Evolutionary conservation across 2,797 vertebrate species (phyloP), one percentile per base, ranked within the genome.

Genomic region (Etheostoma nigrum): DNA sequence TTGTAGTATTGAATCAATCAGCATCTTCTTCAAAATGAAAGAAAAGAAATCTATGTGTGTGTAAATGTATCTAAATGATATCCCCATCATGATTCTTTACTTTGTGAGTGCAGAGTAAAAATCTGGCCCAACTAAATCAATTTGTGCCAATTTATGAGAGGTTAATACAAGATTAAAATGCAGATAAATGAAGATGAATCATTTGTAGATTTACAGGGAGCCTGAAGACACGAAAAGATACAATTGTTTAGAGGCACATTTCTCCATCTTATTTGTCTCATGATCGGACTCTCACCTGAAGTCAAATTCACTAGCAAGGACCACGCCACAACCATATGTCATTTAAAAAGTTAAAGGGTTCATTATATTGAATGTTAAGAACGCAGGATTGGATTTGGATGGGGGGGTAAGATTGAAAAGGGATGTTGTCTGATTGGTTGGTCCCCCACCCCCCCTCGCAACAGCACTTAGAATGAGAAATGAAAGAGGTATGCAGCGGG

Each of bases 151-250:
- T 51, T 70, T 44, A 49, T 66, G 33, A 49, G 53, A 74, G 21
- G 36, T 67, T 47, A 13, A 57, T 40, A 14, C 33, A 25, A 3
- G 19, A 36, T 53, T 4, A 21, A 72, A 83, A 74, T 67, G 52
- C 19, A 66, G 60, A 58, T 54, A 45, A 53, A 63, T 72, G 21
- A 48, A 58, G 67, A 78, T 71, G 0, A 67, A 78, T 76, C 12
- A 36, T 68, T 30, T 30, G 30, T 30, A 30, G 30, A 30, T 30
- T 5, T 30, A 30, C 5, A 30, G 30, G 5, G 30, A 30, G 30
- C 30, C 30, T 5, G 44, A 33, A 40, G 12, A 59, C 11, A 25
- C 15, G 16, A 44, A 19, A 11, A 67, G 8, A 69, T 52, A 27
- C n/a, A 74, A 64, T 33, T 8, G 13, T 62, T 63, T 23, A 19